phyloP scores from a whole-genome alignment of 92 coral and sea anemone genomes.

The Pocillopora grandis region DNA sequence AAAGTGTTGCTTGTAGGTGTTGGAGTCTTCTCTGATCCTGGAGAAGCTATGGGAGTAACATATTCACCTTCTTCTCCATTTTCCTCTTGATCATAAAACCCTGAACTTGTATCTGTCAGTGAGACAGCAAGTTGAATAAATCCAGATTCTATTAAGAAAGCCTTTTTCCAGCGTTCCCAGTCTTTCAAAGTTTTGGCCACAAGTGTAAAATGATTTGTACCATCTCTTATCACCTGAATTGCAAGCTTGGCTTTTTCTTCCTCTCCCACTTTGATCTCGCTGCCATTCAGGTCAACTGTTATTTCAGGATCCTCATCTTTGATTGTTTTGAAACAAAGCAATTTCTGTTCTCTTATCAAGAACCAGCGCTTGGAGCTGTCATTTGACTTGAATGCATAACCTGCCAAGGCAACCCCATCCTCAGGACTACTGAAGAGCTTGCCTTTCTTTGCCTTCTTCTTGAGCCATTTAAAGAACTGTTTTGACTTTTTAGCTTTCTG shows the following conservation, averaged over 20 bases:
- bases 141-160: conserved; percentile 83
- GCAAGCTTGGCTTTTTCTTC: conserved; percentile 70
- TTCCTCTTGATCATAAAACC: conserved; percentile 78
- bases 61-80: conserved; percentile 83
- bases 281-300: conserved; percentile 72
- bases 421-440: conserved; percentile 75
- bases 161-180: conserved; percentile 89
- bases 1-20: conserved; percentile 9
- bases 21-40: conserved; percentile 53
- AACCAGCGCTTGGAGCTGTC: conserved; percentile 86
- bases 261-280: conserved; percentile 68
- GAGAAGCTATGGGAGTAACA: conserved; percentile 67
- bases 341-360: conserved; percentile 77
- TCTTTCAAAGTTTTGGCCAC: conserved; percentile 72
- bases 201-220: conserved; percentile 62
- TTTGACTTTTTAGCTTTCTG: conserved; percentile 77
- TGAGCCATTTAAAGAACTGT: conserved; percentile 77
- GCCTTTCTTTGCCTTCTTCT: conserved; percentile 72
- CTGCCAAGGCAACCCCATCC: conserved; percentile 88
- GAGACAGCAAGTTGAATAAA: conserved; percentile 69
- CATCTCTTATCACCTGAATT: conserved; percentile 74
- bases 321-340: conserved; percentile 82
- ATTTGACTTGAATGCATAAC: conserved; percentile 73
- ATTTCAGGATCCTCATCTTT: conserved; percentile 80
- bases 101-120: conserved; percentile 79